Base-by-base conservation (phyloP, 2,797 vertebrate species). In the Chaetodon trifasciatus region DNA sequence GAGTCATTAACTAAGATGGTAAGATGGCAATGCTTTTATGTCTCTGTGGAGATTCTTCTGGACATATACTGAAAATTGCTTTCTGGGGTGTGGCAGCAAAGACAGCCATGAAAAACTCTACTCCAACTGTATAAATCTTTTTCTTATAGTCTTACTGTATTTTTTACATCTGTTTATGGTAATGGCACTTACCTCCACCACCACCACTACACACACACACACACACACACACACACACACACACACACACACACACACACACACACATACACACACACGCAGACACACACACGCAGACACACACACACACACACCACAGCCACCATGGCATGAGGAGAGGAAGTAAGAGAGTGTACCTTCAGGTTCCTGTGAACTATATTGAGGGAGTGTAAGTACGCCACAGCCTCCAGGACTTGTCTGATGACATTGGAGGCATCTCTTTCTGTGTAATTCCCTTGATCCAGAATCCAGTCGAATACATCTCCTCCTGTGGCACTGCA, bases 401-500 rank as follows among this genome's bases (percentile, higher is more conserved):
- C 95, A 19, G 96, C 96, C 87, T 97, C 96, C 28, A 97, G 94
- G 42, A 97, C 96, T 86, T 97, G 97, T 77, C 94, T 95, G 85
- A 97, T 96, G 67, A 97, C 96, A 69, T 96, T 96, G 86, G 96
- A 95, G 42, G 97, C 97, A 4, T 97, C 96, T 92, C 94, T 94
- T 84, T 97, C 96, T 17, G 96, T 96, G 93, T 97, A 97, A 92
- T 96, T 97, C 57, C 97, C 97, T 71, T 97, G 96, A 86, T 97
- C 96, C 86, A 96, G 91, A 86, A 97, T 97, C 97, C 97, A 97
- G 85, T 97, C 97, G 69, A 97, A 97, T 37, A 97, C 96, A 74
- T 97, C 97, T 40, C 96, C 96, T 72, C 97, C 97, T 60, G 96
- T 97, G 74, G 97, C 97, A 55, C 97, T 97, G 90, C 55, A 78